Evolutionary conservation across 2,888 invertebrate genomes (phyloP).

Genomic region (Melanargia galathea): DNA sequence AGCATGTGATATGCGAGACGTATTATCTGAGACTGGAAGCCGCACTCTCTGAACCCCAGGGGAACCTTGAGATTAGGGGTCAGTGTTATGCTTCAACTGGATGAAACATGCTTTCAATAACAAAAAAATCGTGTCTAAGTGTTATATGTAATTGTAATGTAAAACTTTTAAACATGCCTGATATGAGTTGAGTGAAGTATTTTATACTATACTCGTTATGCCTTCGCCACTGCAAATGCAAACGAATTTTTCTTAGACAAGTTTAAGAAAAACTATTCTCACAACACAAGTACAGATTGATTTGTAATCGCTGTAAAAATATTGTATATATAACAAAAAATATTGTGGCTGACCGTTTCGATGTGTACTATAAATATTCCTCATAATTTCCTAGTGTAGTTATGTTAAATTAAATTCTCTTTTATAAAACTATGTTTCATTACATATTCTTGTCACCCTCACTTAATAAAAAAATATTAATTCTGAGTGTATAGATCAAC

Average conservation of each 20-base stretch:
- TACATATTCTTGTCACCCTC: slow-evolving; percentile 28
- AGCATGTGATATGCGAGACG: no score
- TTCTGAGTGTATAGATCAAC: no score
- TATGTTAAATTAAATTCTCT: slow-evolving; percentile 73
- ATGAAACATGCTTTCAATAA: no score
- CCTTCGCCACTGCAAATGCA: slow-evolving; percentile 20
- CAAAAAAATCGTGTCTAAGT: neutral
- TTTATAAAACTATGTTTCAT: slow-evolving; percentile 63
- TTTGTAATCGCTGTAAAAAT: slow-evolving; percentile 50
- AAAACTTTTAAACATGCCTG: neutral
- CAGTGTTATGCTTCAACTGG: no score
- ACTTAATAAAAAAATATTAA: no score
- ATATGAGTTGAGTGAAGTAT: neutral
- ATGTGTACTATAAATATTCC: slow-evolving; percentile 71
- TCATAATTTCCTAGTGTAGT: slow-evolving; percentile 67
- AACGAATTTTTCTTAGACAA: slow-evolving; percentile 21
- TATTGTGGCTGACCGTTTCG: slow-evolving; percentile 62
- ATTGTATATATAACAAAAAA: slow-evolving; percentile 64
- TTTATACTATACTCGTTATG: slow-evolving; percentile 3
- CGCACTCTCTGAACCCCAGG: no score
- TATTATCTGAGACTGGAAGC: no score
- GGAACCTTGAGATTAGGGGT: no score
- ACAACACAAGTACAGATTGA: slow-evolving; percentile 41
- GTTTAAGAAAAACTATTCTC: slow-evolving; percentile 27
- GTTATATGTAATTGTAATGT: neutral